Base-by-base conservation (phyloP, 2,888 invertebrate genomes). In the Ephialtes manifestator region DNA sequence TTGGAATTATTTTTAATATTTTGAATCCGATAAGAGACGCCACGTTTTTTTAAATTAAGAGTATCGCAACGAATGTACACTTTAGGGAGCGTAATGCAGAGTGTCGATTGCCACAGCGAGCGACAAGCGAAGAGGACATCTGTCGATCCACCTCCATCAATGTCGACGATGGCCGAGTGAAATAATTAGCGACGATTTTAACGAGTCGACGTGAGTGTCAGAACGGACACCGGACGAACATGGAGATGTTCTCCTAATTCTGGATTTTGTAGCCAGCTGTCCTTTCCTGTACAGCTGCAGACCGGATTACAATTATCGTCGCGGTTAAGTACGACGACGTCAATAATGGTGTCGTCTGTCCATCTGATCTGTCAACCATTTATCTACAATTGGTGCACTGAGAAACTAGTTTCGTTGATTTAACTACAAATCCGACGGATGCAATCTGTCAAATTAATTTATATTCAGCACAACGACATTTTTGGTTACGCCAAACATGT, bases 131-230 rank as follows among this genome's bases (percentile, higher is more conserved):
- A 82, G 78, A 28, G 84, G 76, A 88, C 90, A 90, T 89, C 89
- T 89, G 89, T 83, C 86, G 84, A 70, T 60, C 60, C 68, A 60
- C 60, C 72, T 68, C 24, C 78, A 74, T 83, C 78, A 74, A 60
- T 46, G 71, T 80, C 75, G 60, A 60, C 58, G 46, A 75, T n/a
- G 43, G 53, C 8, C 77, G 81, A 76, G 53, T 48, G 77, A 82
- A 81, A 86, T 88, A 89, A 89, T 89, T 89, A 88, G 86, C 87
- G 81, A 68, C 70, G 84, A 87, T 87, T 89, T 87, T 80, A 87
- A 86, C 85, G 80, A 88, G 39, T 43, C 48, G 13, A 18, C 46
- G 63, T 20, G 71, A 58, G 48, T 83, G 79, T 67, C 55, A n/a
- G 18, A 60, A 67, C 20, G 39, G 78, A 51, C 72, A 76, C 72